phyloP scores from a whole-genome alignment of 2,113 vertebrate species.

The Oceanites oceanicus region DNA sequence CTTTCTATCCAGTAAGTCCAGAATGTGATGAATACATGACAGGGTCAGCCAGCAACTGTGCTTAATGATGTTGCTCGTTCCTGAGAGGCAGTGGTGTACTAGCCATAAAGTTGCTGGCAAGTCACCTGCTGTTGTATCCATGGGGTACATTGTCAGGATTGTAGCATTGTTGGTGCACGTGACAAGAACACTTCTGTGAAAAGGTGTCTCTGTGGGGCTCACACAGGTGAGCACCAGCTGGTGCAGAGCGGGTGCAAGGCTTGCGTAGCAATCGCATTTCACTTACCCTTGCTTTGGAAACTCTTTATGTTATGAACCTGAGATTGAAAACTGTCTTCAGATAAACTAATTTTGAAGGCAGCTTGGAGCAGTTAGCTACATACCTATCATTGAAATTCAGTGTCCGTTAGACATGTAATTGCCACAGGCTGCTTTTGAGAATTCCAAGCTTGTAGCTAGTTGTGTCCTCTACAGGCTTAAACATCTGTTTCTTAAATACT shows the following conservation, averaged over 20 bases:
- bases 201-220: not conserved
- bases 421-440: slow-evolving; percentile 13
- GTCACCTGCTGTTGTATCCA: not conserved
- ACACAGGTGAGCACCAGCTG: not conserved
- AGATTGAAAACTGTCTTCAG: not conserved
- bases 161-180: not conserved
- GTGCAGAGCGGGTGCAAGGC: not conserved
- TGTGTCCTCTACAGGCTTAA: not conserved
- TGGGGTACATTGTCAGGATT: not conserved
- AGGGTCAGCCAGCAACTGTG: not conserved
- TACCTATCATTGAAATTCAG: not conserved
- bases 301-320: not conserved
- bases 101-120: not conserved
- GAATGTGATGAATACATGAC: not conserved
- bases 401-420: not conserved
- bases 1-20: not conserved
- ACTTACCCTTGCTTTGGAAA: not conserved
- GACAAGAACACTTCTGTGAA: not conserved
- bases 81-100: not conserved
- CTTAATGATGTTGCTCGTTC: not conserved
- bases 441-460: not conserved
- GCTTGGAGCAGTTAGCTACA: not conserved
- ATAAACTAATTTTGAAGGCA: not conserved
- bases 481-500: slow-evolving; percentile 9
- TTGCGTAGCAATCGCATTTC: not conserved